Evolutionary conservation across 1,140 invertebrate genomes (phyloP), one percentile per base, ranked within the genome.

Genomic region (Pseudomyrmex pallidus): DNA sequence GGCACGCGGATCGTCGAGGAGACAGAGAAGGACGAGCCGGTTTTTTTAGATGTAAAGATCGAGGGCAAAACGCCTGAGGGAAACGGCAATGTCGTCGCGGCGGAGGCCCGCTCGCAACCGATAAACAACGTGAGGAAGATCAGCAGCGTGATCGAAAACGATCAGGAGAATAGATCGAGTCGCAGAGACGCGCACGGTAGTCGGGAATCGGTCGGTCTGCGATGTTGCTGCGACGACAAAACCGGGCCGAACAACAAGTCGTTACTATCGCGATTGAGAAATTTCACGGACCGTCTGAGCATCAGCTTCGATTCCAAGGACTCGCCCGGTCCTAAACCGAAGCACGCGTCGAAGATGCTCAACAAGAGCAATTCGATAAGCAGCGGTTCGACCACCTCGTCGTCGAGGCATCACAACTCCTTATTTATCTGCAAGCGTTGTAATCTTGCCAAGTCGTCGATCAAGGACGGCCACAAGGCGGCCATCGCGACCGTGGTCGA

Each of bases 301-400:
- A 93, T 94, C 17, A 94, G 93, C 54, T 94, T 94, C 82, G 94
- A 94, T 17, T 92, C 92, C 12, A 92, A 91, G 63, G 93, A 94
- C 5, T 82, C 90, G 0, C 90, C 89, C 4, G 67, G 87, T 46
- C 70, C 87, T 0, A 93, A 93, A 59, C 67, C 86, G 1, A 93
- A 93, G 17, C 90, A 90, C 64, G 22, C 46, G 5, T 13, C 82
- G 2, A 93, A 92, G 59, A 83, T 62, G 22, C 61, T 93, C 56
- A 92, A 78, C 59, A 94, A 94, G 59, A 93, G 90, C 63, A 91
- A 93, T 61, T 92, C 91, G 9, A 83, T 93, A 4, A 91, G 86
- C 59, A 89, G 82, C 57, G 80, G 86, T 22, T 35, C 67, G 13
- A 22, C 67, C 48, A 48, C 70, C 12, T 74, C 83, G 35, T 64